These are phyloP conservation scores for Agrypnia vestita DNA, from an alignment of 1,140 invertebrate genomes.

Conservation along the genomic window DNA sequence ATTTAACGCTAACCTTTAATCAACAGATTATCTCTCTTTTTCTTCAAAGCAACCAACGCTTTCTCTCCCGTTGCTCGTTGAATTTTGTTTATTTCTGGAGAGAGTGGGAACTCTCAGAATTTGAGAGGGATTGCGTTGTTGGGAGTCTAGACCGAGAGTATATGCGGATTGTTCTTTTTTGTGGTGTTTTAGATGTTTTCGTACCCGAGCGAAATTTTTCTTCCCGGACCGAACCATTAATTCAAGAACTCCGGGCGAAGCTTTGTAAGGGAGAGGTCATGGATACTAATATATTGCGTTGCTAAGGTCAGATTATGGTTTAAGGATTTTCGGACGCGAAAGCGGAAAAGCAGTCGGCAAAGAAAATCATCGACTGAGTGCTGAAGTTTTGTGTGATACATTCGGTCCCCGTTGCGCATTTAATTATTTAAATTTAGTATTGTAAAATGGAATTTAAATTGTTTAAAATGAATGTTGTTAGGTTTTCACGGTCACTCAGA, in stretches of 20 bases:
- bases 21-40: slow-evolving; percentile 1
- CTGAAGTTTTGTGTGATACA: no score
- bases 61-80: not conserved
- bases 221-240: slow-evolving; percentile 1
- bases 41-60: not conserved
- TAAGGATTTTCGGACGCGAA: no score
- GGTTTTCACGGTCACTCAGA: no score
- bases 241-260: not conserved
- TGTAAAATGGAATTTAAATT: no score
- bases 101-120: not conserved
- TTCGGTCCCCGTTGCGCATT: no score
- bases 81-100: no score
- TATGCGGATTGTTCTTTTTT: not conserved
- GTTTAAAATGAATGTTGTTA: no score
- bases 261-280: not conserved
- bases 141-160: slow-evolving; percentile 13
- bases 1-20: slow-evolving; percentile 22
- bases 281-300: not conserved
- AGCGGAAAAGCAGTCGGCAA: no score
- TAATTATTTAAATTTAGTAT: no score
- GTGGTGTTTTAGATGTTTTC: slow-evolving; percentile 12
- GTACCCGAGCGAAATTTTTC: not conserved
- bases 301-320: no score
- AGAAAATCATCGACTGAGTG: no score
- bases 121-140: slow-evolving; percentile 26